Evolutionary conservation across 2,113 vertebrate species (phyloP), one percentile per base, ranked within the genome.

Genomic region (Procavia capensis): DNA sequence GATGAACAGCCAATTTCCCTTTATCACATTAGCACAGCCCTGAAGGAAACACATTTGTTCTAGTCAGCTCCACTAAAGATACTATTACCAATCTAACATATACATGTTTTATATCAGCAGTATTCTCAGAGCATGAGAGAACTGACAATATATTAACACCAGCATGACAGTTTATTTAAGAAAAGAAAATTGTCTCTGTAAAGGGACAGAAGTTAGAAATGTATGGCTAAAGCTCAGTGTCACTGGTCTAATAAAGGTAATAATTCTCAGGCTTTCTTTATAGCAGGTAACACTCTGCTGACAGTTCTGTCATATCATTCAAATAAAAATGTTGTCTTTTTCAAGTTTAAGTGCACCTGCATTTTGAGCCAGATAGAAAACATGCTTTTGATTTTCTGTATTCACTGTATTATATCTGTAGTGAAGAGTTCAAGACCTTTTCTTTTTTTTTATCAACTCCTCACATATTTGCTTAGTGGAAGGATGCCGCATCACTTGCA

Each of bases 141-240:
- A 98, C 99, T 98, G 98, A 99, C 99, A 99, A 99, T 99, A 99
- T 99, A 99, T 99, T 99, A 99, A 99, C 99, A 99, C 99, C 99
- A 99, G 99, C 99, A 99, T 99, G 99, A 99, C 99, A 99, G 99
- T 99, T 99, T 99, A 99, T 99, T 99, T 99, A 99, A 99, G 99
- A 99, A 99, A 99, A 99, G 99, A 99, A 99, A 99, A 99, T 99
- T 99, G 99, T 99, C 99, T 99, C 99, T 98, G 98, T 99, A 99
- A 99, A 99, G 99, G 99, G 98, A 98, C 98, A 98, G 99, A 98
- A 98, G 99, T 98, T 98, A 98, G 98, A 99, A 99, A 99, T 99
- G 99, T 99, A 99, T 99, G 98, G 98, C 98, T 98, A 99, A 99
- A 99, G 98, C 99, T 98, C 99, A 98, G 99, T 99, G 99, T 99